A percentile compares a stretch with the other conserved stretches of the same genome.
Conservation (phyloP, 2,113 vertebrate species). For the Petrocephalus zakoni region DNA sequence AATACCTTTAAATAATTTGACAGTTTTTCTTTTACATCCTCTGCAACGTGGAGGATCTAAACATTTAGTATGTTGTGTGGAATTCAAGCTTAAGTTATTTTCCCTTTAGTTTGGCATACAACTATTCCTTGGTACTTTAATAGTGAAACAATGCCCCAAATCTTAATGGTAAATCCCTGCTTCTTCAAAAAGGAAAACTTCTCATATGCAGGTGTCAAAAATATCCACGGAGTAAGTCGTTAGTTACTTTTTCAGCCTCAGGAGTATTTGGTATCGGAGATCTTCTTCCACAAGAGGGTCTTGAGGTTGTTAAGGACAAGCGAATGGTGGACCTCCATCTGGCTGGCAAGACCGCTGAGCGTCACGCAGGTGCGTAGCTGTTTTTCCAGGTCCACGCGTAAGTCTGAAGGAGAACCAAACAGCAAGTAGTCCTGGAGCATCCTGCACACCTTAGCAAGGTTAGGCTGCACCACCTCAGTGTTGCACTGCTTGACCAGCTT, state of each 20-base stretch:
- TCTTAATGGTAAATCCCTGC: not conserved
- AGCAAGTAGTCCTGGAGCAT: slow-evolving; percentile 84
- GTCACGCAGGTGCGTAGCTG: slow-evolving; percentile 90
- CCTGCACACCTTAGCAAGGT: slow-evolving; percentile 86
- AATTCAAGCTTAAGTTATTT: not conserved
- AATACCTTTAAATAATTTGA: not conserved
- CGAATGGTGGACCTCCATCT: slow-evolving; percentile 94
- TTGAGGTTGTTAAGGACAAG: slow-evolving; percentile 94
- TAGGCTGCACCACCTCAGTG: slow-evolving; percentile 83
- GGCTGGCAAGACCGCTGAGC: slow-evolving; percentile 85
- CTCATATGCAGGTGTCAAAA: not conserved
- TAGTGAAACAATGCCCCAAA: slow-evolving; percentile 2
- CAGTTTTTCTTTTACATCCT: not conserved
- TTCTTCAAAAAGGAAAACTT: not conserved
- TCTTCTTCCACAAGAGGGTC: slow-evolving; percentile 89
- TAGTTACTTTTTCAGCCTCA: slow-evolving; percentile 42
- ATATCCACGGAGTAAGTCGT: not conserved
- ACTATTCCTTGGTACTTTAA: not conserved
- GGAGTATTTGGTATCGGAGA: slow-evolving; percentile 90
- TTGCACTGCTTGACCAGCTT: slow-evolving; percentile 86
- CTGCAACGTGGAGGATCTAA: not conserved
- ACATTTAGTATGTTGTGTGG: not conserved
- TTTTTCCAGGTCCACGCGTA: slow-evolving; percentile 76
- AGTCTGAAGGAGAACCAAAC: slow-evolving; percentile 69
- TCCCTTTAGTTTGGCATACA: not conserved